Percentiles rank a stretch among this genome's conserved stretches.
Conservation (phyloP, 2,888 invertebrate species). For the Hyposoter didymator region DNA sequence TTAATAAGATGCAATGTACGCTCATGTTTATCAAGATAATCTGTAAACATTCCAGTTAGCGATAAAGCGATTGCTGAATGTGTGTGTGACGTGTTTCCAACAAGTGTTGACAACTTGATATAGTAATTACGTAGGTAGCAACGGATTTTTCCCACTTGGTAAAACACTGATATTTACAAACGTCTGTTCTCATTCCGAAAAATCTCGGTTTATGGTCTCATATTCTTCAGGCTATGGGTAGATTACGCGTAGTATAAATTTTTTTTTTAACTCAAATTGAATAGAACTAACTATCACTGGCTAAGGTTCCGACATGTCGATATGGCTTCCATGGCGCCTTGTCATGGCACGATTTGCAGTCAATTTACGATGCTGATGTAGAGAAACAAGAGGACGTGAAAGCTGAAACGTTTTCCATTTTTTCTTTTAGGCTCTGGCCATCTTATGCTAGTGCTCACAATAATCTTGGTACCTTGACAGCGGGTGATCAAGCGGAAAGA, state of each 20-base stretch:
- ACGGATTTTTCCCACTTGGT: conserved; percentile 38
- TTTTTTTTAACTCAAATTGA: neutral
- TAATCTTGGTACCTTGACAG: conserved; percentile 92
- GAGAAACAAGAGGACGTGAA: neutral
- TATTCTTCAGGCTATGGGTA: neutral
- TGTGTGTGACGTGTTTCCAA: conserved; percentile 28
- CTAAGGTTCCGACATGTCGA: no score
- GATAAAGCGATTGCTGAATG: conserved; percentile 4
- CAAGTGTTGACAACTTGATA: conserved; percentile 31
- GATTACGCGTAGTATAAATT: neutral
- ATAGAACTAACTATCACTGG: no score
- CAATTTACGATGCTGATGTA: neutral
- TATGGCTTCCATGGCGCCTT: no score
- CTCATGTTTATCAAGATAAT: conserved; percentile 43
- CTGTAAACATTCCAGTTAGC: conserved; percentile 16
- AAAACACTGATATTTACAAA: conserved; percentile 41
- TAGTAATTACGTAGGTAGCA: conserved; percentile 34
- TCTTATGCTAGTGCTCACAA: conserved; percentile 94
- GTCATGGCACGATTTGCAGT: neutral
- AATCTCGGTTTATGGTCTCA: neutral
- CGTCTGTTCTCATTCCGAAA: conserved; percentile 7
- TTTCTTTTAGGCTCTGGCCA: conserved; percentile 92
- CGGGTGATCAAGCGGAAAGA: conserved; percentile 89
- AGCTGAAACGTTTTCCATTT: conserved; percentile 7
- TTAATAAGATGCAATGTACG: conserved; percentile 16